A percentile compares a stretch with the other conserved stretches of the same genome.
These are phyloP conservation scores for Hylaeus anthracinus DNA, from an alignment of 1,140 invertebrate genomes.

Conservation along the genomic window DNA sequence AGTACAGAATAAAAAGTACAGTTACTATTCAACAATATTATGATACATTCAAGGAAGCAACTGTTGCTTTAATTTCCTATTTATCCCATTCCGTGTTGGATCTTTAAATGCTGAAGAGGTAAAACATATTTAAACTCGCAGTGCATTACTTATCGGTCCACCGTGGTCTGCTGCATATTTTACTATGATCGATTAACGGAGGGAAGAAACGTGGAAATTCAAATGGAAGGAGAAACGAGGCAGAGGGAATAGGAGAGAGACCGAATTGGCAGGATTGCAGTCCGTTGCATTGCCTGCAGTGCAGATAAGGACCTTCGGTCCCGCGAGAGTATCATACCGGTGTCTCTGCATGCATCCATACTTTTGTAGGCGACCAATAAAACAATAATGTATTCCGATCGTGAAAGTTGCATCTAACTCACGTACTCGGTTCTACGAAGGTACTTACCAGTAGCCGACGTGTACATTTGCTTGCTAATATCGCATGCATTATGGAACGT, in stretches of 20 bases:
- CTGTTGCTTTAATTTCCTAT: not conserved
- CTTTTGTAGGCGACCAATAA: constrained; percentile 2
- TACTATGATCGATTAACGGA: not conserved
- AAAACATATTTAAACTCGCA: not conserved
- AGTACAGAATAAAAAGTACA: too few species aligned
- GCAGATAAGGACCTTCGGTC: constrained; percentile 57
- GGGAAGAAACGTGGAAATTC: not conserved
- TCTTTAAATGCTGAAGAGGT: not conserved
- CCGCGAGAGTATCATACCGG: constrained; percentile 17
- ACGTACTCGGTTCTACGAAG: not conserved
- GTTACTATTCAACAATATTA: not conserved
- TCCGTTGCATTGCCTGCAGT: constrained; percentile 49
- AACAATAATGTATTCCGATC: constrained; percentile 27
- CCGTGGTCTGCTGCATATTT: not conserved
- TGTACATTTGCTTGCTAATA: not conserved
- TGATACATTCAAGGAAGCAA: not conserved
- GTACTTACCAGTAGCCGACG: not conserved
- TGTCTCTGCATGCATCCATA: constrained; percentile 13
- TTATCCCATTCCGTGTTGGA: not conserved
- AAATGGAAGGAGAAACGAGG: not conserved
- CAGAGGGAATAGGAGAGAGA: not conserved
- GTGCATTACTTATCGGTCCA: not conserved
- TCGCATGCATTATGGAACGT: not conserved
- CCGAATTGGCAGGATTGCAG: constrained; percentile 44
- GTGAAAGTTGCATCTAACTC: not conserved